Evolutionary conservation across 2,797 vertebrate genomes (phyloP), one percentile per base, ranked within the genome.

Genomic region (Lemur catta): DNA sequence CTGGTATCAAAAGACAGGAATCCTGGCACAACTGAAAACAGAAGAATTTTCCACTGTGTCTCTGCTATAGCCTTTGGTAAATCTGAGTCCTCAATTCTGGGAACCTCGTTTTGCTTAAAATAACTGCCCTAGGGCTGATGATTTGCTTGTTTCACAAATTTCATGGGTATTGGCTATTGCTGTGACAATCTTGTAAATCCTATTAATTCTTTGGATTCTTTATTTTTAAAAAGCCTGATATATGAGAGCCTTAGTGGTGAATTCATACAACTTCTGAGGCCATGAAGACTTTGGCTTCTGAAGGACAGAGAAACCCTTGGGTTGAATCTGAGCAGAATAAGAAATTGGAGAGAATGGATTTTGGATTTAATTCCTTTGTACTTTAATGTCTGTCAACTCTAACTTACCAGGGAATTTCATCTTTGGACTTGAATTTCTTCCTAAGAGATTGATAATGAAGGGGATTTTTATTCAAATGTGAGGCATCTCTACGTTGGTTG

Each of bases 71-170:
- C 48, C n/a, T 94, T 65, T 92, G 41, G n/a, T 38, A 65, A 78
- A 67, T 75, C 65, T 65, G 52, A 50, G 46, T 43, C 41, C 30
- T 8, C 24, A 12, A 74, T 90, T 94, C 85, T 92, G 41, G 41
- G 81, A 96, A 78, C n/a, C 52, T 50, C 46, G n/a, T 63, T 92
- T 94, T 75, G 55, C 52, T 88, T 85, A 28, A 85, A 97, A 85
- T 76, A 71, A 75, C 41, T 63, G 14, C 33, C 43, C 5, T n/a
- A 26, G 24, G 33, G 33, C 57, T 57, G 7, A 92, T 67, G n/a
- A 81, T 92, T 59, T 85, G 18, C 33, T 85, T 80, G 33, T 81
- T 84, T 71, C 41, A 79, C 85, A 92, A 92, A 96, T 76, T 81
- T 87, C 33, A 18, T 87, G 52, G 67, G n/a, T 87, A 38, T 78